Conservation (phyloP, 2,797 vertebrate genomes). For the Helicolenus hilgendorfi region DNA sequence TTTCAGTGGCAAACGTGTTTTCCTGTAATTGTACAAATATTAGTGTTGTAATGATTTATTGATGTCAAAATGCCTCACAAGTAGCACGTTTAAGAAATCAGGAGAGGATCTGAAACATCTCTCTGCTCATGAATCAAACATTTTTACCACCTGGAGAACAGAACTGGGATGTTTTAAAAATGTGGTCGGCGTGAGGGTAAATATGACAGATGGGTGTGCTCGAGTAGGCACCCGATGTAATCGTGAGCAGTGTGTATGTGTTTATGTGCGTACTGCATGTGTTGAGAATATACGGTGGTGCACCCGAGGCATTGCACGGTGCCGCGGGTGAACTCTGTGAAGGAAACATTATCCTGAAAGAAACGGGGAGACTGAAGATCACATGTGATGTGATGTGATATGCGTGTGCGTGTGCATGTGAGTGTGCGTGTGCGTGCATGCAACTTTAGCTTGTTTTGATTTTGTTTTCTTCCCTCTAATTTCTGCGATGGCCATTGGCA, state of each 20-base stretch:
- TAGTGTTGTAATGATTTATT: constrained; percentile 34
- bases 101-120: constrained; percentile 32
- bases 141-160: constrained; percentile 17
- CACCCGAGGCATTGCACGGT: constrained; percentile 33
- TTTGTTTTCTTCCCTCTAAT: constrained; percentile 16
- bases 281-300: neutral
- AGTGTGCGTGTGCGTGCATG: neutral
- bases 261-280: neutral
- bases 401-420: neutral
- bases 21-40: constrained; percentile 47
- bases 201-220: constrained; percentile 59
- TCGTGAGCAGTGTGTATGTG: neutral
- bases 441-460: constrained; percentile 17
- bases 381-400: neutral
- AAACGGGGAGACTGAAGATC: neutral
- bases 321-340: constrained; percentile 3
- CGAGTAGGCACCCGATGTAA: constrained; percentile 15
- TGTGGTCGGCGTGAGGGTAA: neutral
- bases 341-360: constrained; percentile 31
- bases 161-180: neutral
- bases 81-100: neutral
- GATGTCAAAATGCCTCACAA: constrained; percentile 6
- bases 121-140: constrained; percentile 45
- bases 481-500: constrained; percentile 39
- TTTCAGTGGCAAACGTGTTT: neutral